phyloP scores from a whole-genome alignment of 2,113 vertebrate species.

The Peromyscus californicus region DNA sequence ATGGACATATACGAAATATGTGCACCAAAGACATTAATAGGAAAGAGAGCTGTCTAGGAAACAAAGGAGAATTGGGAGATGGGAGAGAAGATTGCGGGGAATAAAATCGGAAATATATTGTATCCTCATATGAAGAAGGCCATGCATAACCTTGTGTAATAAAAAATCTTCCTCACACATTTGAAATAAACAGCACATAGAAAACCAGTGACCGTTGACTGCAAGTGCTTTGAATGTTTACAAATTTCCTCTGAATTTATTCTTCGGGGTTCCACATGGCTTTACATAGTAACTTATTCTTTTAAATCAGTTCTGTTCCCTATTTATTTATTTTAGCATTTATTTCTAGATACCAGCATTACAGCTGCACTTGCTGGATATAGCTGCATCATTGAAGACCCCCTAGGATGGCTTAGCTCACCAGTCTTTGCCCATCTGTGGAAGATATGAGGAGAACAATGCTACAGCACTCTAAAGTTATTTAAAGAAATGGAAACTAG shows the following conservation, averaged over 20 bases:
- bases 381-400: background rate
- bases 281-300: background rate
- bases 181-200: background rate
- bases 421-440: background rate
- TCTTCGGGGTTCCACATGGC: background rate
- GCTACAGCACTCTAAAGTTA: constrained; percentile 47
- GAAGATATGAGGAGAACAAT: constrained; percentile 50
- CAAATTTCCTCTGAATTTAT: background rate
- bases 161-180: background rate
- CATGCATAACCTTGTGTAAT: background rate
- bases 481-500: constrained; percentile 77
- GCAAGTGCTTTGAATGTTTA: background rate
- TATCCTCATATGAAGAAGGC: background rate
- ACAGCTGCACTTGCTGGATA: background rate
- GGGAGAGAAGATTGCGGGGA: background rate
- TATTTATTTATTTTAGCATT: background rate
- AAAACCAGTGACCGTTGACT: background rate
- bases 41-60: too few species aligned
- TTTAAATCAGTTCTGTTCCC: background rate
- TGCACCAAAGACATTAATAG: too few species aligned
- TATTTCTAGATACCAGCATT: background rate
- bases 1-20: background rate
- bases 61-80: background rate
- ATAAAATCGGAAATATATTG: too few species aligned
- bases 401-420: background rate